phyloP scores from a whole-genome alignment of 2,797 vertebrate species.

The Capromys pilorides region DNA sequence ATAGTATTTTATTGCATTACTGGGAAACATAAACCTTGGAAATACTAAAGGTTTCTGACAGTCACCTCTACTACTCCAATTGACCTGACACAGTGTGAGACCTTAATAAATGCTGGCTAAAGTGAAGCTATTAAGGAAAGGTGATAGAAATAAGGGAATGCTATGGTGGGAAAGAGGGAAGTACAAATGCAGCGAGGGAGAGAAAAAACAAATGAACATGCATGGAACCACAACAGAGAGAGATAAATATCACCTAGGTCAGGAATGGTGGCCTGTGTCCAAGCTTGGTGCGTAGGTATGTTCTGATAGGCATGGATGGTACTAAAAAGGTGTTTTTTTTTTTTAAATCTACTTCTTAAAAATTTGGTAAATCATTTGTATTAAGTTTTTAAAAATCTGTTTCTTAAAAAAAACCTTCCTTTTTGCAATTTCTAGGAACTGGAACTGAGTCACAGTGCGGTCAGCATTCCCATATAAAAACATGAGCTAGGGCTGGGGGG shows the following conservation, averaged over 20 bases:
- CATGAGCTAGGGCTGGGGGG: no score
- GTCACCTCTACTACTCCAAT: slow-evolving; percentile 20
- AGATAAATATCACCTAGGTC: neutral
- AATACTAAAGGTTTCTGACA: neutral
- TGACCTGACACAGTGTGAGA: neutral
- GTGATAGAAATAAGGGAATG: slow-evolving; percentile 22
- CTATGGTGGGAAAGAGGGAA: neutral
- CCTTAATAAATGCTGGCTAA: neutral
- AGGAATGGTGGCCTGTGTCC: neutral
- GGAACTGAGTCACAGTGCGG: neutral
- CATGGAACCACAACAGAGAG: neutral
- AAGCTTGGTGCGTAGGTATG: neutral
- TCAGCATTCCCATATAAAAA: neutral
- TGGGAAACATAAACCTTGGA: neutral
- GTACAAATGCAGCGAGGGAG: neutral
- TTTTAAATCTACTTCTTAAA: neutral
- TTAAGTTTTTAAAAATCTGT: neutral
- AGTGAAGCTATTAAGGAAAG: slow-evolving; percentile 23
- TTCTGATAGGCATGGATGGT: neutral
- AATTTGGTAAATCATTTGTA: no score
- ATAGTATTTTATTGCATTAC: neutral
- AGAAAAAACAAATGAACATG: slow-evolving; percentile 12
- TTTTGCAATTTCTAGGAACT: neutral
- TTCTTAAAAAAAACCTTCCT: neutral
- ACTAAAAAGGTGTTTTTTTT: neutral